These are phyloP conservation scores for Dinocampus coccinellae DNA, from an alignment of 2,888 invertebrate genomes.

Conservation along the genomic window DNA sequence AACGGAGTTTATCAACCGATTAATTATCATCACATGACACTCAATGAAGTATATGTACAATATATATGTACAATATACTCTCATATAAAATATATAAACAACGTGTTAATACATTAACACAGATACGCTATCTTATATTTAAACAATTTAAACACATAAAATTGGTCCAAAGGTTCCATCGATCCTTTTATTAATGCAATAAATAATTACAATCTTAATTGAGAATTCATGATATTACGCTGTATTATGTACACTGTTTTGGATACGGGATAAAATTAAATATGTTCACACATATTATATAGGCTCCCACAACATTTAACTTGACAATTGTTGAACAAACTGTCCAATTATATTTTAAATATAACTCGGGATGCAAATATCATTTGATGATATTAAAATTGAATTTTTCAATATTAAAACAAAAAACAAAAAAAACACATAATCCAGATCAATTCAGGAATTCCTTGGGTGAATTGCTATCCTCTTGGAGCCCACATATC, in stretches of 20 bases:
- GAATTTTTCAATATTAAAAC: background rate
- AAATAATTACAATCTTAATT: background rate
- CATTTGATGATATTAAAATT: too few species aligned
- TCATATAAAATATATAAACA: too few species aligned
- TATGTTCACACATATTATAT: background rate
- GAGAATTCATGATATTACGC: background rate
- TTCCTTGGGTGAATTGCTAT: too few species aligned
- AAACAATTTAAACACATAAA: background rate
- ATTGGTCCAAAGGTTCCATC: constrained; percentile 16
- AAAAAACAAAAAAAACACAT: background rate
- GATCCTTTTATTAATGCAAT: constrained; percentile 8
- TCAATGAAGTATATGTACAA: background rate
- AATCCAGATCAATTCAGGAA: too few species aligned
- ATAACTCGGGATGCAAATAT: too few species aligned
- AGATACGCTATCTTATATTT: background rate
- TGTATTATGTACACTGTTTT: background rate
- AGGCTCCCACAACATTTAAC: background rate
- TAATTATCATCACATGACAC: background rate
- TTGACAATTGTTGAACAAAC: too few species aligned
- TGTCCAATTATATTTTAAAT: too few species aligned
- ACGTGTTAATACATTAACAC: too few species aligned
- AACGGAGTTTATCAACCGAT: background rate
- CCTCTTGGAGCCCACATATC: too few species aligned
- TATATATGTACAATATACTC: too few species aligned
- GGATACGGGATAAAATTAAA: background rate